Evolutionary conservation across 2,113 vertebrate genomes (phyloP), one percentile per base, ranked within the genome.

Genomic region (Poeciliopsis turrubarensis): DNA sequence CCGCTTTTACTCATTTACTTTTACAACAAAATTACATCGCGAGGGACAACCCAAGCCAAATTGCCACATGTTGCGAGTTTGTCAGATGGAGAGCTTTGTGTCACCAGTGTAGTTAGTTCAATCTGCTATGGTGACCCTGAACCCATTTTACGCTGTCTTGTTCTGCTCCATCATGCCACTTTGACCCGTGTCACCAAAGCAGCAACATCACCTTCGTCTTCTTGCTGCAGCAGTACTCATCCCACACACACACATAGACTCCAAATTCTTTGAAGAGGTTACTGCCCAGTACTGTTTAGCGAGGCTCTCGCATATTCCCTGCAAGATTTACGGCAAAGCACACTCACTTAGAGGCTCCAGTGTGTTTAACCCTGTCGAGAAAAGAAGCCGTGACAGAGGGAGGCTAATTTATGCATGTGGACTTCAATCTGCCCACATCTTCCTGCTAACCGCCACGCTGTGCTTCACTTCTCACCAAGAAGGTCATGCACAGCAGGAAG

Each of bases 401-500:
- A 70, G 65, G 67, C 54, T 82, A 83, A 89, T 87, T 84, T 72
- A 86, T 89, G 78, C 86, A 65, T 44, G 60, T 37, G 65, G 81
- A 80, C 71, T 66, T 75, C 32, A 84, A 82, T 81, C 82, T 73
- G 80, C 79, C 66, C 75, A 73, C 68, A 67, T 78, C 80, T 84
- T 85, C 80, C 76, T 70, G 68, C 75, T 70, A 68, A 79, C 79
- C 78, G 51, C 73, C 87, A 86, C 19, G 79, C 90, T 89, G 90
- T 72, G 88, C 84, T 77, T 86, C 88, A 83, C 70, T 71, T 89
- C 82, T 68, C 78, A 78, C 69, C 73, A 57, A 60, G 80, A 86
- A 90, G 88, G 88, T 90, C 88, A 84, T 0, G n/a, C 90, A 34
- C 90, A 82, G 85, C 82, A n/a, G 85, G 86, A 37, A 3, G 31